These are phyloP conservation scores for Melanostoma scalare DNA, from an alignment of 2,888 invertebrate genomes.

Conservation along the genomic window DNA sequence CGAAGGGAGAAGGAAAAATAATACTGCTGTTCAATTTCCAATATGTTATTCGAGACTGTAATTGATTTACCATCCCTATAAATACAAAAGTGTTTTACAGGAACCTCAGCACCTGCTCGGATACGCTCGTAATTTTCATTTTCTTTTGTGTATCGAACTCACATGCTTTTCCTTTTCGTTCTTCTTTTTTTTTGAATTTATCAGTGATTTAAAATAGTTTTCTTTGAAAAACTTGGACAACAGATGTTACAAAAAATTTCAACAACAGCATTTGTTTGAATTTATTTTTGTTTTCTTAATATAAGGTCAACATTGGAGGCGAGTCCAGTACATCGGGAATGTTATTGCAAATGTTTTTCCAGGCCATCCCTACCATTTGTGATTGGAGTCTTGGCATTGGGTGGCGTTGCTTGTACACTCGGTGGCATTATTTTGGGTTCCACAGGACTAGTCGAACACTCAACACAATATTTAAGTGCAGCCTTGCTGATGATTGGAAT, in stretches of 20 bases:
- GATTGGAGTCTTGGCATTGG: slow-evolving; percentile 80
- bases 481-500: slow-evolving; percentile 84
- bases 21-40: slow-evolving; percentile 46
- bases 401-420: slow-evolving; percentile 81
- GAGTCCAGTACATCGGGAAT: slow-evolving; percentile 73
- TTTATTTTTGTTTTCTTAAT: slow-evolving; percentile 24
- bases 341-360: slow-evolving; percentile 79
- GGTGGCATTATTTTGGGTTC: slow-evolving; percentile 81
- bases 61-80: slow-evolving; percentile 53
- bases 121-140: slow-evolving; percentile 41
- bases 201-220: background rate
- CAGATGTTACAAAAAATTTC: slow-evolving; percentile 25
- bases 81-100: slow-evolving; percentile 53
- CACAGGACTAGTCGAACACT: slow-evolving; percentile 81
- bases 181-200: slow-evolving; percentile 51
- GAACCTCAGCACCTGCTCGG: slow-evolving; percentile 65
- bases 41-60: slow-evolving; percentile 56
- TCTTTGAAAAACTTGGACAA: slow-evolving; percentile 57
- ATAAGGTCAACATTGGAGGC: slow-evolving; percentile 56
- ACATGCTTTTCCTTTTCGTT: slow-evolving; percentile 39
- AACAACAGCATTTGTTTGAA: slow-evolving; percentile 33
- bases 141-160: slow-evolving; percentile 20
- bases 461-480: slow-evolving; percentile 81
- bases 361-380: slow-evolving; percentile 81
- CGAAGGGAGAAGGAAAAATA: slow-evolving; percentile 35